Evolutionary conservation across 2,113 vertebrate species (phyloP).

Genomic region (Butastur rufipennis): DNA sequence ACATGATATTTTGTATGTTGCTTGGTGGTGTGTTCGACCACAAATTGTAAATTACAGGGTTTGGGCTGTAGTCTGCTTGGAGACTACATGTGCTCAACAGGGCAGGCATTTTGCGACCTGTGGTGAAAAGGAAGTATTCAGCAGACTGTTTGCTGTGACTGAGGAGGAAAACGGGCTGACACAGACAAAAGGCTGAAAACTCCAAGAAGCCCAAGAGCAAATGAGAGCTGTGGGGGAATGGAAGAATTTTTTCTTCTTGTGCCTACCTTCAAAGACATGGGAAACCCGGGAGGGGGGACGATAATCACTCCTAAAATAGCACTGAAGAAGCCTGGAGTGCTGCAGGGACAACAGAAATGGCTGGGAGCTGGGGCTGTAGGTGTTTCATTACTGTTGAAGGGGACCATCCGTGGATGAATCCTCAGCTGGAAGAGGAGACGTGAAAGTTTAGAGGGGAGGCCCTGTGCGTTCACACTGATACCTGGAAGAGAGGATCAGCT

Average conservation of each 20-base stretch:
- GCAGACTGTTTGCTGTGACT: neutral
- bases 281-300: neutral
- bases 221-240: neutral
- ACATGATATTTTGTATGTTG: neutral
- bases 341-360: neutral
- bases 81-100: neutral
- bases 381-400: neutral
- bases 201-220: neutral
- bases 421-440: neutral
- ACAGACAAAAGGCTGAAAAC: neutral
- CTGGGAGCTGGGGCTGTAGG: neutral
- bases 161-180: neutral
- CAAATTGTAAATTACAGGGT: neutral
- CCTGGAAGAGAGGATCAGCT: neutral
- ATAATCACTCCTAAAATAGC: neutral
- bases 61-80: neutral
- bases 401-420: neutral
- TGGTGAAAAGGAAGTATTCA: neutral
- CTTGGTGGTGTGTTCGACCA: neutral
- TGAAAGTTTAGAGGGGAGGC: neutral
- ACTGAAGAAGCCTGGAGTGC: neutral
- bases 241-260: neutral
- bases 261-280: neutral
- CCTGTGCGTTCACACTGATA: fast-evolving
- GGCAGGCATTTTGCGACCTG: neutral